phyloP scores from a whole-genome alignment of 1,140 invertebrate species.

The Euura saliciscinereae region DNA sequence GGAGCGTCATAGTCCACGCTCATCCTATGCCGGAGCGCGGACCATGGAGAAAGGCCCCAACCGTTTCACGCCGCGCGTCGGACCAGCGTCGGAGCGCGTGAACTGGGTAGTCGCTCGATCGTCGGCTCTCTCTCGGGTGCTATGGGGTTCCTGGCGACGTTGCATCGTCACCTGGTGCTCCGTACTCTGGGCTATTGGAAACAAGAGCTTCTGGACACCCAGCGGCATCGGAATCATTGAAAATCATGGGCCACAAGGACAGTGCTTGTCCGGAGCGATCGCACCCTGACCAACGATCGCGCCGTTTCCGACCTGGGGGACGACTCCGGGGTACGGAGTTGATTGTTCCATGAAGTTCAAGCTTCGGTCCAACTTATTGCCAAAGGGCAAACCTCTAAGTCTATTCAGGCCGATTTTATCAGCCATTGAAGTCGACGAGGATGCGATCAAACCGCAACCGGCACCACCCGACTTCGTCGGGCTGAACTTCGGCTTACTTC shows the following conservation, averaged over 20 bases:
- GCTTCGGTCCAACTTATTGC: not conserved
- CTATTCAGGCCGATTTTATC: not conserved
- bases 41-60: conserved; percentile 1
- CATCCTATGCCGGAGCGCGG: not conserved
- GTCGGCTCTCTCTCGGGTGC: not conserved
- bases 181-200: not conserved
- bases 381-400: not conserved
- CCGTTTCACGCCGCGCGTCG: not conserved
- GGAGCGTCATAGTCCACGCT: not conserved
- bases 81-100: not conserved
- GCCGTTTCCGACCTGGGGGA: not conserved
- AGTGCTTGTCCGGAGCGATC: not conserved
- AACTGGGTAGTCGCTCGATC: not conserved
- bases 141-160: not conserved
- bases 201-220: not conserved
- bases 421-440: not conserved
- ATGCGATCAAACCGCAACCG: not conserved
- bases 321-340: not conserved
- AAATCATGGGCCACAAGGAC: not conserved
- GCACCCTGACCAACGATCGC: not conserved
- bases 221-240: not conserved
- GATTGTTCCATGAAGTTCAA: not conserved
- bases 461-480: not conserved
- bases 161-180: not conserved
- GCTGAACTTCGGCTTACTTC: too few relatives aligned